A percentile compares a stretch with the other conserved stretches of the same genome.
Conservation (phyloP, 2,888 invertebrate species). For the Trachelus tabidus region DNA sequence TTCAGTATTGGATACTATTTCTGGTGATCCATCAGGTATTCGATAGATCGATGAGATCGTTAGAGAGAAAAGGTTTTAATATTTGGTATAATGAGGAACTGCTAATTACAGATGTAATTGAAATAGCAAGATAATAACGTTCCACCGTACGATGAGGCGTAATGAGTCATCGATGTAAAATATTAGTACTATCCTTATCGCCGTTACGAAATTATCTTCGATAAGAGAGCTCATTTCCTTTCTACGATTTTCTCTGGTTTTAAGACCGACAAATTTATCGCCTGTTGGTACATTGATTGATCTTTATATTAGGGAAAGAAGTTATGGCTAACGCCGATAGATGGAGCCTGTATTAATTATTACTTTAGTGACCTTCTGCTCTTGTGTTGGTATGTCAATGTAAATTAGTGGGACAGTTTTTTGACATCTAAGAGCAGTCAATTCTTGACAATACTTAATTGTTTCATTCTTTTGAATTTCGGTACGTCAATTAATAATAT, state of each 20-base stretch:
- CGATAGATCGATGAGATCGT: not conserved
- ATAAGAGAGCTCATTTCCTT: not conserved
- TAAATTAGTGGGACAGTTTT: not conserved
- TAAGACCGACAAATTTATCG: not conserved
- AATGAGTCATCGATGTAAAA: not conserved
- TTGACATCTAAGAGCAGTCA: not conserved
- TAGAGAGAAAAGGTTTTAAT: not conserved
- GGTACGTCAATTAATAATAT: not conserved
- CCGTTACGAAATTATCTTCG: not conserved
- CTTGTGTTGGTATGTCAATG: not conserved
- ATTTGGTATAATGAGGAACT: not conserved
- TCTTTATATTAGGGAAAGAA: not conserved
- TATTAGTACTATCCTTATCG: not conserved
- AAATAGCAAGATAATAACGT: not conserved
- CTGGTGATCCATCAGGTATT: not conserved
- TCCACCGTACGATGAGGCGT: not conserved
- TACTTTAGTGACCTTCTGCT: not conserved
- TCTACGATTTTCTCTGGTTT: not conserved
- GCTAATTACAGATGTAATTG: not conserved
- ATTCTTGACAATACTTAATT: not conserved
- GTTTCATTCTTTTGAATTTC: not conserved
- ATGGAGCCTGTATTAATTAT: not conserved
- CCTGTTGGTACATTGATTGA: not conserved
- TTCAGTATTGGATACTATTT: not conserved
- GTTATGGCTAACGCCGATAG: not conserved